Evolutionary conservation across 2,113 vertebrate genomes (phyloP).

Genomic region (Todiramphus saurophagus): DNA sequence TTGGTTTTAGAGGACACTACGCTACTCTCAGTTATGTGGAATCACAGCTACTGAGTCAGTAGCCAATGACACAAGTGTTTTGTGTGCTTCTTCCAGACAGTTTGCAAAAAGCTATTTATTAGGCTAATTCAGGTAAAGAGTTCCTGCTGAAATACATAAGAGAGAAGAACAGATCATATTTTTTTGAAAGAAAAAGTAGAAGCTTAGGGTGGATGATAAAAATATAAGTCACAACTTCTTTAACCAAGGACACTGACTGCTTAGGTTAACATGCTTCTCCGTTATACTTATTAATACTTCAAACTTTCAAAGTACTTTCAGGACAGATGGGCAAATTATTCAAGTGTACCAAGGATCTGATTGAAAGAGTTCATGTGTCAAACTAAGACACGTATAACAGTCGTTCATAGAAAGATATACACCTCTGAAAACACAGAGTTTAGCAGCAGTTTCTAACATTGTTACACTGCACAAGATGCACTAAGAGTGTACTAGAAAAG

Average conservation of each 20-base stretch:
- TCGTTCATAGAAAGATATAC: not conserved
- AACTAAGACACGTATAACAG: not conserved
- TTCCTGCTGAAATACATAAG: not conserved
- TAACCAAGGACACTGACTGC: not conserved
- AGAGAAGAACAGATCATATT: not conserved
- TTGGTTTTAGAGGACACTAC: constrained; percentile 36
- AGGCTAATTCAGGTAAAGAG: not conserved
- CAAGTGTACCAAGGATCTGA: not conserved
- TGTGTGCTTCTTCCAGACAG: not conserved
- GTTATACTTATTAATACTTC: not conserved
- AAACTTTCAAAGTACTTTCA: not conserved
- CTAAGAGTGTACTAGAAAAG: not conserved
- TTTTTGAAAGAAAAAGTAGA: not conserved
- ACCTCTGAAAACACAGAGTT: not conserved
- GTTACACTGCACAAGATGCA: not conserved
- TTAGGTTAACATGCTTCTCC: not conserved
- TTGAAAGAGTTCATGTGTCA: not conserved
- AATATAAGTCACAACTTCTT: not conserved
- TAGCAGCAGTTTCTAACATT: not conserved
- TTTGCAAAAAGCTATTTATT: constrained; percentile 2
- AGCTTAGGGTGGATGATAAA: not conserved
- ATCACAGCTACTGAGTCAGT: constrained; percentile 36
- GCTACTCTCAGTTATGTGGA: constrained; percentile 11
- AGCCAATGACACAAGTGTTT: constrained; percentile 17
- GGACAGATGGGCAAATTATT: not conserved